Evolutionary conservation across 2,888 invertebrate genomes (phyloP), one percentile per base, ranked within the genome.

Genomic region (Chaetogeoica ovagalla): DNA sequence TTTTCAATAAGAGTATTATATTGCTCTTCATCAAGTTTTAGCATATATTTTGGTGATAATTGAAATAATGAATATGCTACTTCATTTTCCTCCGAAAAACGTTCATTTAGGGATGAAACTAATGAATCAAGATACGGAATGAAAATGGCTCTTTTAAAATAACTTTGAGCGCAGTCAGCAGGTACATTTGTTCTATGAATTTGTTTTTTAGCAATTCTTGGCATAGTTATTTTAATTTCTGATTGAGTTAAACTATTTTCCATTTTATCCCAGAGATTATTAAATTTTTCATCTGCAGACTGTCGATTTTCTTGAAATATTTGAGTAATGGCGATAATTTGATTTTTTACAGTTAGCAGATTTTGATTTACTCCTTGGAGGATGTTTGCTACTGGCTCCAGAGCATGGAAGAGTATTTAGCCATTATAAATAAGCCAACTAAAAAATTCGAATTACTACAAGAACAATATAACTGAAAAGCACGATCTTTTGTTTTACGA

Each of bases 31-130:
- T 60, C 11, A 15, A 60, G 0, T 60, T 21, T 23, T 21, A 23
- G n/a, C n/a, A 60, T 23, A 15, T 60, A 60, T 60, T 60, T 23
- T 60, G 9, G 15, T 60, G 5, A 60, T 60, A 15, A 23, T 60
- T 60, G 23, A 60, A 23, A 60, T 15, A 60, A 23, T 23, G 21
- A 60, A 60, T 23, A 60, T 7, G 59, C 19, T 59, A 8, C 7
- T 59, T 59, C 19, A 59, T 59, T 59, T 59, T n/a, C 59, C n/a
- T 59, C 59, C 59, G 7, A n/a, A 59, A 59, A 59, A 59, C 19
- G n/a, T 19, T 2, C 48, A 48, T 48, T 48, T 4, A 21, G 8
- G 7, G 59, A 59, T 59, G 8, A 59, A n/a, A 59, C 59, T 59
- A 11, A 21, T 30, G 21, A 59, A 59, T 59, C 21, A 59, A 59